Percentiles rank a stretch among this genome's conserved stretches.
phyloP scores from a whole-genome alignment of 2,797 vertebrate species.

The Anabas testudineus region DNA sequence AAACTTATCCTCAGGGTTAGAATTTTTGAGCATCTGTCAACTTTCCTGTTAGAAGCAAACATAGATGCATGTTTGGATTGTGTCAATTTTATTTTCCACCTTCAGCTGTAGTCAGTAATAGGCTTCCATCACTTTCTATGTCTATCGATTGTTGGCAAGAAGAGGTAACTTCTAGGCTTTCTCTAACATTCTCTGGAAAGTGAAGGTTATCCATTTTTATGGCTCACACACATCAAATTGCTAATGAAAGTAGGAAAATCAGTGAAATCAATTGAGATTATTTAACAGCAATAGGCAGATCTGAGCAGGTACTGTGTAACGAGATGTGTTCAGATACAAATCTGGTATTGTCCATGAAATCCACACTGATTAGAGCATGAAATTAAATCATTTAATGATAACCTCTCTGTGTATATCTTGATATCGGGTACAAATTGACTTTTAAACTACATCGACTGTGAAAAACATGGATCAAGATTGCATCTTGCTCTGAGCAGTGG shows the following conservation, averaged over 20 bases:
- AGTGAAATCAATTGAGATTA: constrained; percentile 60
- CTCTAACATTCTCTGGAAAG: constrained; percentile 16
- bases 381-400: constrained; percentile 63
- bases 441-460: constrained; percentile 54
- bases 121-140: constrained; percentile 49
- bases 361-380: constrained; percentile 60
- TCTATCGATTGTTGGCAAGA: constrained; percentile 50
- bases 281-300: constrained; percentile 45
- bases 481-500: constrained; percentile 39
- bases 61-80: constrained; percentile 13
- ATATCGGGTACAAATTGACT: constrained; percentile 64
- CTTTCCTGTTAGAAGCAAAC: constrained; percentile 6
- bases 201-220: constrained; percentile 58
- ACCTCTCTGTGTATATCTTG: constrained; percentile 53
- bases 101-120: constrained; percentile 33
- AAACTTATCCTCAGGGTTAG: constrained; percentile 19
- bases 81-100: constrained; percentile 23
- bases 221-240: constrained; percentile 14
- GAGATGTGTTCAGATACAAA: constrained; percentile 60
- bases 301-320: constrained; percentile 20
- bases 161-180: constrained; percentile 27
- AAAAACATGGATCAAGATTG: constrained; percentile 57
- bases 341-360: constrained; percentile 61
- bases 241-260: constrained; percentile 51
- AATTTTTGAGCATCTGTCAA: constrained; percentile 10